Base-by-base conservation (phyloP, 2,113 vertebrate species). In the Platichthys stellatus region DNA sequence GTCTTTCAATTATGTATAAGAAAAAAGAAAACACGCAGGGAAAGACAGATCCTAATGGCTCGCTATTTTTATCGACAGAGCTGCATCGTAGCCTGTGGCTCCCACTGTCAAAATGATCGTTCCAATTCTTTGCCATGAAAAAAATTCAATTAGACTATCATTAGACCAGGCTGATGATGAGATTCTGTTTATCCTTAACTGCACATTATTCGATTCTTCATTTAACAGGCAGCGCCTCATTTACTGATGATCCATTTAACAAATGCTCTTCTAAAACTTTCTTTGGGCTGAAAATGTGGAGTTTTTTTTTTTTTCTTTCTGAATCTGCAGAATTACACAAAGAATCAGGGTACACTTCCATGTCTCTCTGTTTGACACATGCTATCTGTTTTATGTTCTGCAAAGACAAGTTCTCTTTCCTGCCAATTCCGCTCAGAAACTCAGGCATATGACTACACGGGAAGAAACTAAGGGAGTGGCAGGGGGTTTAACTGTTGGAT, bases 141-240 rank as follows among this genome's bases (percentile, higher is more conserved):
- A 91, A 91, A 92, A 93, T 87, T 91, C 90, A 92, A 93, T 93
- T 92, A 93, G 90, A 86, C 88, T 88, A 88, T 91, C 92, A 93
- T 93, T 93, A 93, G 82, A 91, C 79, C 74, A 4, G 82, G 90
- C 89, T 91, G 91, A 92, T 92, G 91, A 93, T 91, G 92, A 89
- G 88, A 87, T 90, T 90, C 85, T 92, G 92, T 92, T 92, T 92
- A 91, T 93, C 91, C 88, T 92, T 93, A 92, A 91, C 92, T 92
- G 87, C 91, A 92, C 92, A 92, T 91, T 89, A 93, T 92, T 92
- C 83, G 90, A 92, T 93, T 92, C 89, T 92, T 91, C 92, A 93
- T 93, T 93, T 93, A 93, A 91, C 90, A 93, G 90, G 91, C 89
- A 90, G 91, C 92, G 92, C 91, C 90, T 93, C 92, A 93, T 93